phyloP scores from a whole-genome alignment of 2,888 invertebrate species.

The Zele albiditarsus region DNA sequence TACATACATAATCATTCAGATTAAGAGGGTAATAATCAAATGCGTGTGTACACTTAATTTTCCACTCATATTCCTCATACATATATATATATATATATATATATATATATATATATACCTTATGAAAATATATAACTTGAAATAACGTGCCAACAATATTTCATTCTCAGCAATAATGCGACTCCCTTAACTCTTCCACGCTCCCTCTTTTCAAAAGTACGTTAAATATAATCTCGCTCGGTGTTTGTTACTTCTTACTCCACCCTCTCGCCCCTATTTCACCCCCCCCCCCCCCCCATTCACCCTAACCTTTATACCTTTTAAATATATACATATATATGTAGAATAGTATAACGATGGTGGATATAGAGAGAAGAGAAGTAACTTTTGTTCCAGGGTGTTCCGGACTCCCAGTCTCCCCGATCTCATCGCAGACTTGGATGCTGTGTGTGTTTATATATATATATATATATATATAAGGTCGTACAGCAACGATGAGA shows the following conservation, averaged over 20 bases:
- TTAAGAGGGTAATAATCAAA: conserved; percentile 73
- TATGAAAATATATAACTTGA: conserved; percentile 61
- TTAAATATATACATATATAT: conserved; percentile 39
- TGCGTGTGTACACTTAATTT: conserved; percentile 65
- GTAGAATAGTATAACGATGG: conserved; percentile 37
- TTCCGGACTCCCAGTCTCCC: conserved; percentile 51
- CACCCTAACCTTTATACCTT: conserved; percentile 20
- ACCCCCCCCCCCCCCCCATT: conserved; percentile 56
- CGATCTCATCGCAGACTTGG: conserved; percentile 51
- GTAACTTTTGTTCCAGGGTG: conserved; percentile 42
- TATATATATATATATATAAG: conserved; percentile 14
- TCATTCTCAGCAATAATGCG: conserved; percentile 22
- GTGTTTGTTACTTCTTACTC: conserved; percentile 69
- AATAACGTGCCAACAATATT: conserved; percentile 24
- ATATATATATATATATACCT: conserved; percentile 51
- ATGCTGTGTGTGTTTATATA: conserved; percentile 9
- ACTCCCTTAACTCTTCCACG: conserved; percentile 52
- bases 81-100: conserved; percentile 44
- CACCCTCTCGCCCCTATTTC: conserved; percentile 26
- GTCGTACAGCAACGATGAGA: conserved; percentile 33
- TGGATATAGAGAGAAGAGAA: conserved; percentile 19
- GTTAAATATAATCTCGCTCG: conserved; percentile 68
- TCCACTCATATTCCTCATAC: conserved; percentile 56
- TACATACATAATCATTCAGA: conserved; percentile 51
- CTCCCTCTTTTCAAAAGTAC: conserved; percentile 51